Evolutionary conservation across 2,797 vertebrate genomes (phyloP).

Genomic region (Hylomyscus alleni): DNA sequence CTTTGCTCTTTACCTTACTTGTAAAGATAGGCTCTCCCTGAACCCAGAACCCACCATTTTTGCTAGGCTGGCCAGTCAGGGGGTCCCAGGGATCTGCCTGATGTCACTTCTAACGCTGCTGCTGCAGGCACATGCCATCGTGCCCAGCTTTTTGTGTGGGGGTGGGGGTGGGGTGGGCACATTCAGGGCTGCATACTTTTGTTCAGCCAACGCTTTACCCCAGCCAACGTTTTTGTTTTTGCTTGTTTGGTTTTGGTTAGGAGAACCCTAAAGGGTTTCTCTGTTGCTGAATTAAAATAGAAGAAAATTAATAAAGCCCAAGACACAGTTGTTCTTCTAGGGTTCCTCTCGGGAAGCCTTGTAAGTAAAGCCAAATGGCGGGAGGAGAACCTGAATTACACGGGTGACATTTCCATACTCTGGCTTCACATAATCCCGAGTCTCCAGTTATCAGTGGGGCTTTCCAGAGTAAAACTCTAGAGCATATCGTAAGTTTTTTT

Average conservation of each 20-base stretch:
- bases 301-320: slow-evolving; percentile 25
- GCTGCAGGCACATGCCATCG: neutral
- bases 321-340: neutral
- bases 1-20: neutral
- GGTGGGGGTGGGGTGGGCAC: too few species aligned
- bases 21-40: neutral
- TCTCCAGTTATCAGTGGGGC: neutral
- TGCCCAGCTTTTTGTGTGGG: neutral
- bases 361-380: neutral
- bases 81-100: neutral
- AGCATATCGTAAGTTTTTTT: slow-evolving; percentile 61
- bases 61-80: neutral
- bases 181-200: neutral
- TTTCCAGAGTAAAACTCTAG: slow-evolving; percentile 69
- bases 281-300: slow-evolving; percentile 41
- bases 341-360: neutral
- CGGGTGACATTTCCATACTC: slow-evolving; percentile 1
- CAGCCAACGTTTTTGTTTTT: neutral
- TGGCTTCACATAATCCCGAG: neutral
- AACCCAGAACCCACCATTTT: neutral
- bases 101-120: too few species aligned
- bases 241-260: neutral
- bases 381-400: neutral
- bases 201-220: neutral
- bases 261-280: neutral